Percentiles rank a stretch among this genome's conserved stretches.
These are phyloP conservation scores for Germaria angustata DNA, from an alignment of 2,888 invertebrate species.

Conservation along the genomic window DNA sequence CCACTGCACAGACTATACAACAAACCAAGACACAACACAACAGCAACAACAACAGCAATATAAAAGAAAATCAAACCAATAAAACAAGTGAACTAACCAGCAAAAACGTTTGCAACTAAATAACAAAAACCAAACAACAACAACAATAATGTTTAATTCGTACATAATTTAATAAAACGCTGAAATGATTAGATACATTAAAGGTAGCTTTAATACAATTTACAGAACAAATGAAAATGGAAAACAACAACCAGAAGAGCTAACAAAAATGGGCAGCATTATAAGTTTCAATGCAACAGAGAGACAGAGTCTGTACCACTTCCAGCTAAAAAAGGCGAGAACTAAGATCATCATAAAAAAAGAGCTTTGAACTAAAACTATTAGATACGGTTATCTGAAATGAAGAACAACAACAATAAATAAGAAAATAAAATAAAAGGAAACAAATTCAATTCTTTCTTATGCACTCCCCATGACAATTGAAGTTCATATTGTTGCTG, in stretches of 20 bases:
- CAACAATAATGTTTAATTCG: conserved; percentile 60
- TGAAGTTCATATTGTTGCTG: conserved; percentile 35
- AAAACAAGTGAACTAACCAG: conserved; percentile 59
- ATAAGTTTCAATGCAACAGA: neutral
- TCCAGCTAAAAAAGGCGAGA: neutral
- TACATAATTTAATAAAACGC: conserved; percentile 78
- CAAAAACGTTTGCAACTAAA: conserved; percentile 26
- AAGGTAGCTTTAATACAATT: conserved; percentile 58
- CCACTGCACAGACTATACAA: conserved; percentile 13
- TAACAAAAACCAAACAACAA: neutral
- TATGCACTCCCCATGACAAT: conserved; percentile 14
- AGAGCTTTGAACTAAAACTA: conserved; percentile 46
- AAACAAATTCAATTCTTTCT: neutral
- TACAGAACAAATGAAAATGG: conserved; percentile 43
- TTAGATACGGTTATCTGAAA: conserved; percentile 62
- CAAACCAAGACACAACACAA: conserved; percentile 4
- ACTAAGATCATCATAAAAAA: neutral
- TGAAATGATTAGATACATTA: conserved; percentile 77
- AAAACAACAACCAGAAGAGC: neutral
- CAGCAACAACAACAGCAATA: neutral
- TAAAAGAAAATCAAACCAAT: conserved; percentile 21
- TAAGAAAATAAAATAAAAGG: conserved; percentile 3
- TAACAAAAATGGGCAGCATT: conserved; percentile 1
- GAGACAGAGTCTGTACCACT: neutral
- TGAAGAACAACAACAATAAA: conserved; percentile 34